Percentiles rank a stretch among this genome's conserved stretches.
Conservation (phyloP, 2,113 vertebrate genomes). For the Cyprinodon variegatus region DNA sequence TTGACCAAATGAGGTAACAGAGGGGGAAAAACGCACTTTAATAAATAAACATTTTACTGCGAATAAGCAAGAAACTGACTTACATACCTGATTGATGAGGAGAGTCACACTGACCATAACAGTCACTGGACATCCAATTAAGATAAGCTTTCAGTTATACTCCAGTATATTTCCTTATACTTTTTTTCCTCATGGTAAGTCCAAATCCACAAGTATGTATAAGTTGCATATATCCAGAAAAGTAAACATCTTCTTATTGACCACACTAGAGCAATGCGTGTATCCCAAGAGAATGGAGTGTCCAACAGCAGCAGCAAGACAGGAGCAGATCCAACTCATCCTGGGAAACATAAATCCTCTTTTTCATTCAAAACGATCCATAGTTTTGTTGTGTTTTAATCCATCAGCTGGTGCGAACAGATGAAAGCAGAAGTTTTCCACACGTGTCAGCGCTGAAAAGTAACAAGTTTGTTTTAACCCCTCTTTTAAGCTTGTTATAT, state of each 20-base stretch:
- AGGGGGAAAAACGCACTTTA: background rate
- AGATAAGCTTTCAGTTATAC: constrained; percentile 36
- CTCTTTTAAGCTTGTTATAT: background rate
- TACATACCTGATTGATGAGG: constrained; percentile 55
- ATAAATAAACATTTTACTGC: background rate
- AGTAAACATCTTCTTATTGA: constrained; percentile 2
- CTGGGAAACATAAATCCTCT: constrained; percentile 5
- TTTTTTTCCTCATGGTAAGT: constrained; percentile 1
- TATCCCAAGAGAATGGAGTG: constrained; percentile 40
- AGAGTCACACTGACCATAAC: constrained; percentile 34
- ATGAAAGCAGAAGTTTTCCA: constrained; percentile 31
- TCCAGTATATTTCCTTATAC: constrained; percentile 27
- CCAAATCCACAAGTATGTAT: constrained; percentile 7
- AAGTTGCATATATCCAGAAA: constrained; percentile 2
- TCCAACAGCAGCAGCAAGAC: constrained; percentile 27
- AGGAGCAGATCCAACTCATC: constrained; percentile 17
- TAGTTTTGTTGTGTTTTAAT: constrained; percentile 10
- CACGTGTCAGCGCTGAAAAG: constrained; percentile 22
- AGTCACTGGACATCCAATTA: constrained; percentile 25
- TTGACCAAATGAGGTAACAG: background rate
- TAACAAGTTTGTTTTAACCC: constrained; percentile 22
- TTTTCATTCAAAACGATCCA: constrained; percentile 12
- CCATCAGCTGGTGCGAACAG: constrained; percentile 25
- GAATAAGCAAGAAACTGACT: background rate
- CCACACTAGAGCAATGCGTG: constrained; percentile 29